Conservation (phyloP, 2,113 vertebrate species). For the Balaenoptera acutorostrata region DNA sequence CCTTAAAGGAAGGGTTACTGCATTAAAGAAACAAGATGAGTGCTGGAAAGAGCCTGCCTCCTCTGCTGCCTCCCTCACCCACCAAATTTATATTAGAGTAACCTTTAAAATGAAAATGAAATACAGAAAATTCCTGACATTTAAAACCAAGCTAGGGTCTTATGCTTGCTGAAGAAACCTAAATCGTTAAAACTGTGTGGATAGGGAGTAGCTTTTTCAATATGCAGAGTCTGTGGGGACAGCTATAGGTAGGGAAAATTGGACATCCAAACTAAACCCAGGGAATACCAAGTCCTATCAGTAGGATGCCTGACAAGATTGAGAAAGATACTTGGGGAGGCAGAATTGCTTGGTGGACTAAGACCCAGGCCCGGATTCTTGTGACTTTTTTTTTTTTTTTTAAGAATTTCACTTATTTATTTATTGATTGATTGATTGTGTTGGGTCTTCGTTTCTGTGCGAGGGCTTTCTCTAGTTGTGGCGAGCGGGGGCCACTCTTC, state of each 20-base stretch:
- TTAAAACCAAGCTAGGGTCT: conserved; percentile 55
- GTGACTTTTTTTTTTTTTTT: not conserved
- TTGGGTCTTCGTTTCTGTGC: too few relatives aligned
- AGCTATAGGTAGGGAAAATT: not conserved
- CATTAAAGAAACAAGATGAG: not conserved
- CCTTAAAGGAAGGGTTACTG: not conserved
- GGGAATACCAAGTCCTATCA: not conserved
- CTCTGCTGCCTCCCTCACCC: not conserved
- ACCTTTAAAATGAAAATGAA: conserved; percentile 69
- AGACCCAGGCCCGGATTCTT: not conserved
- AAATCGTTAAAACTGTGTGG: conserved; percentile 49
- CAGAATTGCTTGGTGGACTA: not conserved
- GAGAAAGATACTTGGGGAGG: not conserved
- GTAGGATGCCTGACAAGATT: not conserved
- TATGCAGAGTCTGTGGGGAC: not conserved
- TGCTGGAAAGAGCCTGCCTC: not conserved
- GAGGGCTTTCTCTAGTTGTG: too few relatives aligned
- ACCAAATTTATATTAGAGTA: conserved; percentile 27
- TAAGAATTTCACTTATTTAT: too few relatives aligned
- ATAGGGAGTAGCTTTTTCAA: conserved; percentile 27
- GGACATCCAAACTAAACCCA: conserved; percentile 13
- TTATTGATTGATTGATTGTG: too few relatives aligned
- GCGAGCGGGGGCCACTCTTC: too few relatives aligned
- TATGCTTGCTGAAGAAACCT: conserved; percentile 40
- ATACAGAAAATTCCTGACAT: conserved; percentile 57